These are phyloP conservation scores for Trichacis sp. DNA, from an alignment of 2,888 invertebrate genomes.

Conservation along the genomic window DNA sequence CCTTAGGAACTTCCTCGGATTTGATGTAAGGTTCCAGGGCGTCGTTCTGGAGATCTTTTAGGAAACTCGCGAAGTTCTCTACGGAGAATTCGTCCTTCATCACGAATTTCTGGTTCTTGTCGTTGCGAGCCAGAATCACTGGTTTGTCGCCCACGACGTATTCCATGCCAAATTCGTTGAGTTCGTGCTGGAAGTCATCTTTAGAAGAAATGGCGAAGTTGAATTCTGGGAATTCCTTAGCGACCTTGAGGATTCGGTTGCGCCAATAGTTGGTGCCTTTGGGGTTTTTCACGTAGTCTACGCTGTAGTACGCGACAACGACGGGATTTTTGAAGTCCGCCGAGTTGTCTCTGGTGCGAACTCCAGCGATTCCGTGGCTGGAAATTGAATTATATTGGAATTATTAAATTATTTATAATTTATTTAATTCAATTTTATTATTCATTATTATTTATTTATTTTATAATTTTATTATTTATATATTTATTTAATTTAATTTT, in stretches of 20 bases:
- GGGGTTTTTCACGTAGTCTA: constrained; percentile 95
- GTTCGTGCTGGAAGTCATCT: constrained; percentile 93
- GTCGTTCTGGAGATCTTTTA: constrained; percentile 84
- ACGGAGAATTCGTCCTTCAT: constrained; percentile 92
- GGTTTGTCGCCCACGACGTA: constrained; percentile 91
- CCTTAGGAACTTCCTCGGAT: constrained; percentile 92
- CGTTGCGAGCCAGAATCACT: constrained; percentile 85
- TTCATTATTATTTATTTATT: no score
- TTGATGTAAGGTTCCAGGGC: constrained; percentile 93
- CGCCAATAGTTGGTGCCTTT: constrained; percentile 99
- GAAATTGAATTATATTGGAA: no score
- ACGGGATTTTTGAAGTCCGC: constrained; percentile 91
- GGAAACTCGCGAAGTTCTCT: constrained; percentile 86
- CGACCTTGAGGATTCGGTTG: constrained; percentile 93
- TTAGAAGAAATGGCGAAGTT: constrained; percentile 93
- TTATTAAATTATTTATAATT: no score
- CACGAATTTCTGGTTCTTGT: constrained; percentile 88
- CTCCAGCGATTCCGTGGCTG: constrained; percentile 93
- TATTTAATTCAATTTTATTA: no score
- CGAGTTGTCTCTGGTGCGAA: constrained; percentile 86
- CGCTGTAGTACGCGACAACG: constrained; percentile 91
- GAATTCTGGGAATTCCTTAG: constrained; percentile 77
- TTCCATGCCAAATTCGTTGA: constrained; percentile 93
- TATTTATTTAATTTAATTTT: no score
- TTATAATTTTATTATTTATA: no score